These are phyloP conservation scores for Amblyopsis hoosieri DNA, from an alignment of 2,797 vertebrate genomes.

Conservation along the genomic window DNA sequence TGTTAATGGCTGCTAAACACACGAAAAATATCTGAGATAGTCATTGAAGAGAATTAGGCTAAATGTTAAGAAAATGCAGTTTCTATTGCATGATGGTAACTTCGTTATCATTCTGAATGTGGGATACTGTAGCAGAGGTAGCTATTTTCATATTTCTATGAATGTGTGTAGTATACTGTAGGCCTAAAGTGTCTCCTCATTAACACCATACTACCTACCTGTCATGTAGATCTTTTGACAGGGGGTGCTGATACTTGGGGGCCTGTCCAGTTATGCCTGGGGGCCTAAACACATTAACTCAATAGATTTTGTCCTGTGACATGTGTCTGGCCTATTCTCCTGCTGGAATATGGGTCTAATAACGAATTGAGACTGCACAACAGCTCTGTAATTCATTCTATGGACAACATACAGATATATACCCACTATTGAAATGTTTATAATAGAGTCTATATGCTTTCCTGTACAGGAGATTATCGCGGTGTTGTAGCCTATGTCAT, in stretches of 20 bases:
- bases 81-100: background rate
- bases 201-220: constrained; percentile 13
- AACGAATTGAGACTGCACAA: constrained; percentile 21
- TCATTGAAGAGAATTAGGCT: background rate
- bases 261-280: constrained; percentile 41
- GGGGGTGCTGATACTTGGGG: constrained; percentile 18
- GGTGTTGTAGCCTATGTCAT: background rate
- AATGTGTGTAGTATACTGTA: constrained; percentile 19
- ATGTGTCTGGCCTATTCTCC: constrained; percentile 45
- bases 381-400: constrained; percentile 6
- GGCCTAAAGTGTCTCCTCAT: background rate
- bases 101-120: too few relatives aligned
- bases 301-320: constrained; percentile 55
- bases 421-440: constrained; percentile 13
- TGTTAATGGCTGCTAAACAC: constrained; percentile 18
- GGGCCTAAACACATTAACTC: constrained; percentile 59
- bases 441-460: background rate
- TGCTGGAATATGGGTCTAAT: constrained; percentile 13
- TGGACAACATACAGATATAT: background rate
- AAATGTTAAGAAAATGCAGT: background rate
- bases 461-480: background rate
- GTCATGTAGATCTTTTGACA: constrained; percentile 21
- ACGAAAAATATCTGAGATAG: background rate
- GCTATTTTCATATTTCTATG: constrained; percentile 2
- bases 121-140: too few relatives aligned